Percentiles rank a stretch among this genome's conserved stretches.
Evolutionary conservation across 2,797 vertebrate species (phyloP).

Genomic region (Phoebastria nigripes): DNA sequence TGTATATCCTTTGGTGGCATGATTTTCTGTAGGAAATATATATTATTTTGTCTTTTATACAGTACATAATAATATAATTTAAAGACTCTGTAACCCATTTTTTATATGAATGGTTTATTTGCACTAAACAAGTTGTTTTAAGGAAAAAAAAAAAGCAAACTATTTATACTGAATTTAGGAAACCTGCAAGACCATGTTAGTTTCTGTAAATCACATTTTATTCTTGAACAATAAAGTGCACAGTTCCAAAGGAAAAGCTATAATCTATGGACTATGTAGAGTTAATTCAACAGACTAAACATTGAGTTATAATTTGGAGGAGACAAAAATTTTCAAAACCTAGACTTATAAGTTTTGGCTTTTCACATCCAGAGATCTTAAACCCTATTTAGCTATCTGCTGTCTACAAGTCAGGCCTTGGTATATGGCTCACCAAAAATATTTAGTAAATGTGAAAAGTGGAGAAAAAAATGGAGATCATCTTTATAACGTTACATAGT

Average conservation of each 20-base stretch:
- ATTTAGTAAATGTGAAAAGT: background rate
- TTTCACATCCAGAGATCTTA: background rate
- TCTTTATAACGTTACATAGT: background rate
- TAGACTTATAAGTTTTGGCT: background rate
- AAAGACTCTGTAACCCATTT: background rate
- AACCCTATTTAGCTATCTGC: background rate
- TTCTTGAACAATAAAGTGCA: background rate
- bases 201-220: background rate
- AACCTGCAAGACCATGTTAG: background rate
- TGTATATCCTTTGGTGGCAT: accelerated
- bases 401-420: background rate
- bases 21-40: background rate
- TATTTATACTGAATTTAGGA: background rate
- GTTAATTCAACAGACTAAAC: background rate
- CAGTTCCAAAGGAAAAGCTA: background rate
- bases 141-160: background rate
- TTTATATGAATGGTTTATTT: background rate
- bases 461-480: background rate
- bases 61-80: background rate
- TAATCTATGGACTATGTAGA: background rate
- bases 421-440: background rate
- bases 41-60: background rate
- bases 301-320: background rate
- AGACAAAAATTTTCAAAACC: background rate
- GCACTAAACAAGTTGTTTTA: background rate